Percentiles rank a stretch among this genome's conserved stretches.
Evolutionary conservation across 2,888 invertebrate genomes (phyloP).

Genomic region (Apantesis nais): DNA sequence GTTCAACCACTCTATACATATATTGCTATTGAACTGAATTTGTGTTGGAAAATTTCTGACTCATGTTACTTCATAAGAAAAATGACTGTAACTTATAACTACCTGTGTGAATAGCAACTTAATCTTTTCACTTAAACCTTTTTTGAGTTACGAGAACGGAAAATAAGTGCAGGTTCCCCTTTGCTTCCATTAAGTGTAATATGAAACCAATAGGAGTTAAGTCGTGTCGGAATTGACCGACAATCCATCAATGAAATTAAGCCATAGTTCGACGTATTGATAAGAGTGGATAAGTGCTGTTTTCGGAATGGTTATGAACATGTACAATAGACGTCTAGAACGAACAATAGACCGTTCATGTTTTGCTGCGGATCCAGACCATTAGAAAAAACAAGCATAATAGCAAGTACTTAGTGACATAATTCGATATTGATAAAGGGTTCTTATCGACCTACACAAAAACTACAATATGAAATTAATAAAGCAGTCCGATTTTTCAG

Average conservation of each 20-base stretch:
- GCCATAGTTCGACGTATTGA: background rate
- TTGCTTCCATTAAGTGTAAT: slow-evolving; percentile 12
- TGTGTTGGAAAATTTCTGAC: background rate
- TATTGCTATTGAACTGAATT: background rate
- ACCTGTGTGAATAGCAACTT: slow-evolving; percentile 5
- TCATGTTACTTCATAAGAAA: background rate
- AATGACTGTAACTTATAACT: slow-evolving; percentile 1
- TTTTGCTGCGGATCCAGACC: too few relatives aligned
- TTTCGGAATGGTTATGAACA: background rate
- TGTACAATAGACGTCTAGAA: too few relatives aligned
- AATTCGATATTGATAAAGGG: too few relatives aligned
- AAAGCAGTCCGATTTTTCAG: too few relatives aligned
- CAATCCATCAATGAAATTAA: slow-evolving; percentile 15
- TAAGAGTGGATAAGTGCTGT: background rate
- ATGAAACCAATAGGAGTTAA: slow-evolving; percentile 12
- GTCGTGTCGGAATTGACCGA: background rate
- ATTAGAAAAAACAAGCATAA: too few relatives aligned
- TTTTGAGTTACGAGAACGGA: slow-evolving; percentile 3
- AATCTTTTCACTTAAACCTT: slow-evolving; percentile 11
- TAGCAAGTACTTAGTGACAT: too few relatives aligned
- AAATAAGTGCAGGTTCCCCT: slow-evolving; percentile 12
- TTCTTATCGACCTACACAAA: too few relatives aligned
- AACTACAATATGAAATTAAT: too few relatives aligned
- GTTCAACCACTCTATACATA: background rate
- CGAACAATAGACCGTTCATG: too few relatives aligned